Evolutionary conservation across 2,888 invertebrate genomes (phyloP).

Genomic region (Cryptocephalus primarius): DNA sequence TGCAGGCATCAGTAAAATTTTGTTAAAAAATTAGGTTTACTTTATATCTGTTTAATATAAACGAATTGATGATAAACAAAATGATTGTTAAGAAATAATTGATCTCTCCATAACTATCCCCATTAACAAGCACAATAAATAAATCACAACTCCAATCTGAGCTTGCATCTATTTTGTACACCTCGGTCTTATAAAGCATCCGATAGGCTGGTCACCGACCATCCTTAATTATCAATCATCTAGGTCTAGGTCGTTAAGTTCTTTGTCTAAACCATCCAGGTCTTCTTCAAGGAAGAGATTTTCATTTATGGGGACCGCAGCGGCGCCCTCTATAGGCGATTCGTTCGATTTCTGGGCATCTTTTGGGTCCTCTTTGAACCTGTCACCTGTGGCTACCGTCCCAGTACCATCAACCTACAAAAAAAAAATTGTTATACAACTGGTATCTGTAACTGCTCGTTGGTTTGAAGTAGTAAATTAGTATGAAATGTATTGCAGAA

Average conservation of each 20-base stretch:
- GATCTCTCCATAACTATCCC: too few species aligned
- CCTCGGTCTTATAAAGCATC: slow-evolving; percentile 3
- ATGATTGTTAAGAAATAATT: too few species aligned
- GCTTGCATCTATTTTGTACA: too few species aligned
- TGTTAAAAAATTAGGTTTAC: too few species aligned
- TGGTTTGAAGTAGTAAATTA: too few species aligned
- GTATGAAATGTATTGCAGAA: not conserved
- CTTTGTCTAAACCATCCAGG: slow-evolving; percentile 67
- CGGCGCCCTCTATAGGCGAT: slow-evolving; percentile 27
- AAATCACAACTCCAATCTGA: too few species aligned
- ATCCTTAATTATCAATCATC: slow-evolving; percentile 41
- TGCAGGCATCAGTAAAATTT: too few species aligned
- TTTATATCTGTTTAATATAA: too few species aligned
- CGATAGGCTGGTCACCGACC: slow-evolving; percentile 8
- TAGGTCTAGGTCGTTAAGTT: slow-evolving; percentile 67
- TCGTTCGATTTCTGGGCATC: slow-evolving; percentile 7
- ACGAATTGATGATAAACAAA: too few species aligned
- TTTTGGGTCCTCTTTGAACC: slow-evolving; percentile 38
- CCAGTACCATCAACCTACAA: slow-evolving; percentile 51
- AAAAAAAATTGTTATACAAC: not conserved
- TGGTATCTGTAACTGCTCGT: too few species aligned
- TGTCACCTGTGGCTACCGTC: slow-evolving; percentile 58
- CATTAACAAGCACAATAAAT: too few species aligned
- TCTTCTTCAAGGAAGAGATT: slow-evolving; percentile 86
- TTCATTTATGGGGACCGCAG: slow-evolving; percentile 78